Base-by-base conservation (phyloP, 2,797 vertebrate species). In the Loris lydekkerianus region DNA sequence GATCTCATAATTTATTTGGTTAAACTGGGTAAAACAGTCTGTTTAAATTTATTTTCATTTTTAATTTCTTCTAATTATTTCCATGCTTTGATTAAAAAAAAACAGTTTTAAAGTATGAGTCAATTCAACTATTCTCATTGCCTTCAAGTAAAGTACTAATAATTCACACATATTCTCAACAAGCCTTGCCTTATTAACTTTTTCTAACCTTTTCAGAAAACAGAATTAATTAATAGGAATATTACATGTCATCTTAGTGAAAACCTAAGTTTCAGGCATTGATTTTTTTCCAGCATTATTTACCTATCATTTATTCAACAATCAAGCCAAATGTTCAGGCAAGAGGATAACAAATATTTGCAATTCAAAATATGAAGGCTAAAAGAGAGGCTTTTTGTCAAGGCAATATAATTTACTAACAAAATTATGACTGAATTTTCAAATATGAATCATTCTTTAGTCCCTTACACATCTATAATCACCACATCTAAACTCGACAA, bases 31-130 rank as follows among this genome's bases (percentile, higher is more conserved):
- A 49, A 83, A 92, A 58, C 13, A 25, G 4, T 3, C 8, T 70
- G 13, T 43, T 69, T 75, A 58, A 20, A 78, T 70, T 93, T 77
- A 15, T 46, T 65, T 88, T 78, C 40, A 49, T 72, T 73, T 93
- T 93, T 67, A 83, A 84, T 90, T 86, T 86, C 34, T 84, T 91
- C 31, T 77, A 63, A 85, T 89, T 97, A 86, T 70, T 85, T 83
- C 17, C 67, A 81, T 81, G 63, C 25, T 85, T 88, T 94, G 14
- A 73, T 18, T 82, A 73, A 70, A 53, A 56, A 43, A 34, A 40
- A 40, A 21, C 29, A 40, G 34, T 85, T 89, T 67, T 78, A 67
- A 93, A 53, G 40, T 58, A 23, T 82, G 34, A 80, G 27, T 69
- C 75, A 91, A 76, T 43, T 63, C 43, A 93, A 37, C 63, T 77